Evolutionary conservation across 2,888 invertebrate genomes (phyloP).

Genomic region (Empis stercorea): DNA sequence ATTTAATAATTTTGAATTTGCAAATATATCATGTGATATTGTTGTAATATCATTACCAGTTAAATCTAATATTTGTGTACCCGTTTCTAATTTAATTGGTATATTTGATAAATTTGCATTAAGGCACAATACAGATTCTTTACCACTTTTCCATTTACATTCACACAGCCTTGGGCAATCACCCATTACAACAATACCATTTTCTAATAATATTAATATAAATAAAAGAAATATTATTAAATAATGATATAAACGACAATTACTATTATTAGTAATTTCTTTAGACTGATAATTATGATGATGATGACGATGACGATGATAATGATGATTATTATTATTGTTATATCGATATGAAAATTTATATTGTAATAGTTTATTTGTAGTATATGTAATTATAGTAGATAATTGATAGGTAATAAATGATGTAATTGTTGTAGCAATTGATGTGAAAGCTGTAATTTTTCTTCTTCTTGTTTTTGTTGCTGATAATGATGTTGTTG

Average conservation of each 20-base stretch:
- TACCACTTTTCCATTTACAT: constrained; percentile 81
- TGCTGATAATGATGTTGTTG: not conserved
- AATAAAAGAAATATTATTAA: not conserved
- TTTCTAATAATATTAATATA: not conserved
- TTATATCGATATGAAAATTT: no score
- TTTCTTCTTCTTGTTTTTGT: not conserved
- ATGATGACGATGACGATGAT: no score
- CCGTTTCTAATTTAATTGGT: constrained; percentile 59
- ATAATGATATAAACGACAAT: not conserved
- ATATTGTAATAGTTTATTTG: no score
- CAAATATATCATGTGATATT: constrained; percentile 61
- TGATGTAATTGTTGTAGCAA: no score
- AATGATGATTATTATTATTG: no score
- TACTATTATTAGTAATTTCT: no score
- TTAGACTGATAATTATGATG: no score
- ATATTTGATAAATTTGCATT: constrained; percentile 61
- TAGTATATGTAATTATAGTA: no score
- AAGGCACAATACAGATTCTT: constrained; percentile 69
- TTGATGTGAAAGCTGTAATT: no score
- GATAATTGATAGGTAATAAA: no score
- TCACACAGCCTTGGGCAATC: constrained; percentile 67
- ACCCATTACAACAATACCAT: constrained; percentile 27
- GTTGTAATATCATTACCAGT: constrained; percentile 56
- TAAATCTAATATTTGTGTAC: constrained; percentile 68
- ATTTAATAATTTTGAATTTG: constrained; percentile 60